Base-by-base conservation (phyloP, 2,113 vertebrate genomes). In the Plecotus auritus region DNA sequence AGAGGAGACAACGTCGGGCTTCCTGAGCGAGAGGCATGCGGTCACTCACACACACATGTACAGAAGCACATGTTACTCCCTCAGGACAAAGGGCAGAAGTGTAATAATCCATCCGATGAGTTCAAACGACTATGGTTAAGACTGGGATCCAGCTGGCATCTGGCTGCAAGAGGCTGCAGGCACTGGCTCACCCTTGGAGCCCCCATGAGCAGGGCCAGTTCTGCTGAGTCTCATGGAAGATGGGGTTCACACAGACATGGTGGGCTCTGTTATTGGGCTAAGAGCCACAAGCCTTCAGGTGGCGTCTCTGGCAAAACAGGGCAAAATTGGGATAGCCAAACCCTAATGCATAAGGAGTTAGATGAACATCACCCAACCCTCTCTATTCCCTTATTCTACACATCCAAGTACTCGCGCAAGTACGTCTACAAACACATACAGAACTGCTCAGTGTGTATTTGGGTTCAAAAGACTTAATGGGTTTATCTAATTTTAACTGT, bases 401-500 rank as follows among this genome's bases (percentile, higher is more conserved):
- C 28, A 42, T 28, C 16, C 20, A 47, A 70, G 7, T 7, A 64
- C 1, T 37, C 5, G 13, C 26, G 64, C 26, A 59, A 18, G 42
- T 4, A 59, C 0, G 12, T 30, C 35, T 56, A 13, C 30, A 2
- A n/a, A 70, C 35, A 30, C 3, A 28, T 5, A 28, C 40, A 87
- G 32, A 74, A 69, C 40, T n/a, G 49, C 28, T 70, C n/a, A 17
- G 22, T 30, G 66, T 4, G 40, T n/a, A 64, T n/a, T 7, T 40
- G 7, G 17, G 11, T 49, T 92, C 69, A 54, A 66, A 85, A 83
- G 17, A 78, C 35, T 6, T 6, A 28, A 26, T 37, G 37, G 23
- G 13, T 78, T 76, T 54, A 14, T 80, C 85, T 88, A 72, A 81
- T 37, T 95, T 89, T 49, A 82, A 40, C 14, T 59, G 35, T 85